A percentile compares a stretch with the other conserved stretches of the same genome.
Conservation (phyloP, 2,797 vertebrate genomes). For the Gymnoscopelus braueri region DNA sequence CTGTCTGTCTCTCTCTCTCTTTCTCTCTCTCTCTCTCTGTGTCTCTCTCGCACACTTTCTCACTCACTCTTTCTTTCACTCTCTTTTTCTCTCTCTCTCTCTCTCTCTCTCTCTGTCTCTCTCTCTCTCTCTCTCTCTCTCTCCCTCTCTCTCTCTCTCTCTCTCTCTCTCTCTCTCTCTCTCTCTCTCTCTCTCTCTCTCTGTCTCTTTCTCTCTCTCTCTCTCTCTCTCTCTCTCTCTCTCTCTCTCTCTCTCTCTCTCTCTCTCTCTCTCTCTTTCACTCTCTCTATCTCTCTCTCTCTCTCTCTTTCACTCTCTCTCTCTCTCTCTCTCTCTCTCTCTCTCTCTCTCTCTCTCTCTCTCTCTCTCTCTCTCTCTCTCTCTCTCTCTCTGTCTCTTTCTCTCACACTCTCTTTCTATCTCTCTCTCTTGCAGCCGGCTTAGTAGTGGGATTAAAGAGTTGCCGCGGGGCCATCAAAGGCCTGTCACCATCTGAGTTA, state of each 20-base stretch:
- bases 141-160: conserved; percentile 4
- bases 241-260: conserved; percentile 63
- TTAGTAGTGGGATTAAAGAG: conserved; percentile 68
- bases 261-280: conserved; percentile 63
- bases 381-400: conserved; percentile 4
- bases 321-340: conserved; percentile 24
- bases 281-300: conserved; percentile 54
- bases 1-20: conserved; percentile 60
- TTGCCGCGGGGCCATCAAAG: conserved; percentile 69
- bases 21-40: conserved; percentile 46
- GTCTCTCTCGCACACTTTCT: background rate
- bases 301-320: conserved; percentile 36
- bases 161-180: background rate
- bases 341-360: background rate
- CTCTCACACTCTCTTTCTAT: background rate
- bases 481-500: conserved; percentile 77
- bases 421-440: conserved; percentile 22
- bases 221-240: conserved; percentile 38
- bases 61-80: conserved; percentile 9
- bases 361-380: conserved; percentile 33
- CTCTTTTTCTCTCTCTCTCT: conserved; percentile 29
- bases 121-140: conserved; percentile 38
- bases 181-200: conserved; percentile 19
- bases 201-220: conserved; percentile 26
- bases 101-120: no score